phyloP scores from a whole-genome alignment of 2,797 vertebrate species.

The Pipistrellus nathusii region DNA sequence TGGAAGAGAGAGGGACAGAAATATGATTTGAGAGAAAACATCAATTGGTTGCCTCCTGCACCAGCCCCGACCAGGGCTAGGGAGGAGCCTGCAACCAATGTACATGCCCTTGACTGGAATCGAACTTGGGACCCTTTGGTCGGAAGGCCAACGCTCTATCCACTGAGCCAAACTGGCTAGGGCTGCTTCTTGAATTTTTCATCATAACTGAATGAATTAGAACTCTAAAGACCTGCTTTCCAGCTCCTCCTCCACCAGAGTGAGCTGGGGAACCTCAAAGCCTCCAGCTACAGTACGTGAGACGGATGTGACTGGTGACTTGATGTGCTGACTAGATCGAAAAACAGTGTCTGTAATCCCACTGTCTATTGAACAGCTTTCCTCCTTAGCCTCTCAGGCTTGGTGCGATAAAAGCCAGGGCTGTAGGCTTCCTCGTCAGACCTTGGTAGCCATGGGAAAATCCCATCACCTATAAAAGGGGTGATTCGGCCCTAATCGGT shows the following conservation, averaged over 20 bases:
- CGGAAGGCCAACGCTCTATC: too few species aligned
- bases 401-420: background rate
- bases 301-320: background rate
- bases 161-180: too few species aligned
- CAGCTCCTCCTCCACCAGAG: background rate
- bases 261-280: background rate
- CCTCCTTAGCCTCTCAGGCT: background rate
- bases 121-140: too few species aligned
- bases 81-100: too few species aligned
- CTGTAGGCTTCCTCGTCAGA: background rate
- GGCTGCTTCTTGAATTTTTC: background rate
- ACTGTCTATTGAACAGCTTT: background rate
- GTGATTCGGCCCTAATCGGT: fast-evolving
- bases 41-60: too few species aligned
- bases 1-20: too few species aligned
- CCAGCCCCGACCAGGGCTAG: too few species aligned
- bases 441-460: background rate
- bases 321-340: background rate
- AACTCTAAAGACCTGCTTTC: background rate
- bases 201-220: background rate
- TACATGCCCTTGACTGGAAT: too few species aligned
- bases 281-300: fast-evolving
- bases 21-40: too few species aligned
- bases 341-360: background rate
- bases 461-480: background rate